phyloP scores from a whole-genome alignment of 2,797 vertebrate species.

The Rhinophrynus dorsalis region DNA sequence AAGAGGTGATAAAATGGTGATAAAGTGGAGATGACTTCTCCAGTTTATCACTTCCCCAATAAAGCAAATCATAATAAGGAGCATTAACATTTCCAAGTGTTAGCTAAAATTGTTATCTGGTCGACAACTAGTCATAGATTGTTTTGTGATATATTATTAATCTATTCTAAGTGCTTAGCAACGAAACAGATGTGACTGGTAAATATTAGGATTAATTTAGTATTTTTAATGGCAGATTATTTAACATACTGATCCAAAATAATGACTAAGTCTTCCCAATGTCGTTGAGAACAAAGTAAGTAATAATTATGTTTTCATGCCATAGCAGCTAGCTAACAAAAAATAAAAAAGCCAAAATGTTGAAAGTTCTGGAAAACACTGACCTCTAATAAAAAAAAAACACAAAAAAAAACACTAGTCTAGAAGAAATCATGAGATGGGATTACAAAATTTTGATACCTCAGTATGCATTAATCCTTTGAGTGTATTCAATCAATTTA shows the following conservation, averaged over 20 bases:
- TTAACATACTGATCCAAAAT: constrained; percentile 23
- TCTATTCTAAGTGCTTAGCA: not conserved
- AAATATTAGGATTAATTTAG: not conserved
- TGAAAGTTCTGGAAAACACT: not conserved
- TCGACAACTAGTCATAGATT: not conserved
- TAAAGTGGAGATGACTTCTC: too few relatives aligned
- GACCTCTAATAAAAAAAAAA: too few relatives aligned
- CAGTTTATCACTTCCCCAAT: too few relatives aligned
- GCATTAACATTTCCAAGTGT: too few relatives aligned
- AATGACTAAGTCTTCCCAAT: constrained; percentile 39
- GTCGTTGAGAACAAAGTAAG: constrained; percentile 9
- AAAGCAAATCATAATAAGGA: too few relatives aligned
- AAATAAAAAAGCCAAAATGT: not conserved
- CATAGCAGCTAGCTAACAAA: constrained; percentile 22
- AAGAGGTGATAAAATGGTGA: too few relatives aligned
- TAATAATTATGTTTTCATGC: constrained; percentile 13
- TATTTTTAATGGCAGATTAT: constrained; percentile 22
- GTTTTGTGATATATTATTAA: not conserved
- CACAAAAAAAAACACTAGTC: too few relatives aligned
- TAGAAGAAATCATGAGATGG: too few relatives aligned
- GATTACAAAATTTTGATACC: too few relatives aligned
- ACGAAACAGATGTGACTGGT: constrained; percentile 11
- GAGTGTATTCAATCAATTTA: too few relatives aligned
- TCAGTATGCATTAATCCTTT: too few relatives aligned
- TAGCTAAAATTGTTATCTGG: too few relatives aligned